phyloP scores from a whole-genome alignment of 2,113 vertebrate genomes.

The Chrysochloris asiatica region DNA sequence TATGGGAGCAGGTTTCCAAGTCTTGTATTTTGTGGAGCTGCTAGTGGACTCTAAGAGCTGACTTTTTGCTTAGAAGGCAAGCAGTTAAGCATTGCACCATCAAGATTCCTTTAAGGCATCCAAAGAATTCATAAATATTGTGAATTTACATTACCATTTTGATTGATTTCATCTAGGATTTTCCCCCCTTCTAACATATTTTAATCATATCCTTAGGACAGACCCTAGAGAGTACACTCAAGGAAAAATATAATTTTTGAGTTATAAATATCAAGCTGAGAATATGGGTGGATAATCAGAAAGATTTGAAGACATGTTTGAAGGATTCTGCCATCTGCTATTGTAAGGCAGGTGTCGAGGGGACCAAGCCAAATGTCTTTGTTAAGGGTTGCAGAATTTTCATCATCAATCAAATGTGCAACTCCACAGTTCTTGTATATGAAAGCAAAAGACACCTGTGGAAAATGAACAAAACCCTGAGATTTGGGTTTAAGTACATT shows the following conservation, averaged over 20 bases:
- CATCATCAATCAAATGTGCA: background rate
- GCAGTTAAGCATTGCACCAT: background rate
- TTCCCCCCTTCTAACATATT: background rate
- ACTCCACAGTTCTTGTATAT: background rate
- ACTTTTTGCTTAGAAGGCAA: background rate
- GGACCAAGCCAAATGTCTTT: background rate
- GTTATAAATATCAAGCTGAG: background rate
- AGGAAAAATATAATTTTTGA: background rate
- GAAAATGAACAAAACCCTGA: background rate
- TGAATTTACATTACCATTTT: background rate
- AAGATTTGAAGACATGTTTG: background rate
- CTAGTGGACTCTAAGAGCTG: background rate
- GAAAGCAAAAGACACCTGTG: background rate
- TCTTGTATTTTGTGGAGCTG: background rate
- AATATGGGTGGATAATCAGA: background rate
- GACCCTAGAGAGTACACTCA: background rate
- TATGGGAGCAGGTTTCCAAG: background rate
- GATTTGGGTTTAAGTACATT: background rate
- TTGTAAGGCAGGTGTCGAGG: background rate
- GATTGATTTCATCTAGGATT: too few species aligned
- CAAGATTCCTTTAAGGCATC: background rate
- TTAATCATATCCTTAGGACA: too few species aligned
- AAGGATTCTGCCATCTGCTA: background rate
- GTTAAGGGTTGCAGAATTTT: background rate
- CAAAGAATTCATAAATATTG: background rate